A percentile compares a stretch with the other conserved stretches of the same genome.
These are phyloP conservation scores for Limonius californicus DNA, from an alignment of 1,140 invertebrate genomes.

Conservation along the genomic window DNA sequence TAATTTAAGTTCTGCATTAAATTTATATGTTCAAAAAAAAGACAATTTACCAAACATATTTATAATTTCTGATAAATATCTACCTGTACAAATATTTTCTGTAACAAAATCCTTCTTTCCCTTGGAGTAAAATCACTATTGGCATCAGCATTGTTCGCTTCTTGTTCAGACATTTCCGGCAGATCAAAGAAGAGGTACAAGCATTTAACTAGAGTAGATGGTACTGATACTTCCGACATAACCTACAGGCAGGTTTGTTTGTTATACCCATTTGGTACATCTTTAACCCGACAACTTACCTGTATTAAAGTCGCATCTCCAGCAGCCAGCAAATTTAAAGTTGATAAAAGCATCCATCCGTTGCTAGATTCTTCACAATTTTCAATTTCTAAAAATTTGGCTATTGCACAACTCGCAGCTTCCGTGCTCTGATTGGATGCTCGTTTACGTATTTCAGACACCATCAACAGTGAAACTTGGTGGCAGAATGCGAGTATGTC, in stretches of 20 bases:
- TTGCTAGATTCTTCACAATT: slow-evolving; percentile 89
- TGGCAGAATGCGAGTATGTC: slow-evolving; percentile 90
- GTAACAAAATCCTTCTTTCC: slow-evolving; percentile 86
- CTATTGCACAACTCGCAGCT: slow-evolving; percentile 91
- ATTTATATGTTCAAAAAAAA: too few species aligned
- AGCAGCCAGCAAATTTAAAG: slow-evolving; percentile 85
- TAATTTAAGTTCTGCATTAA: slow-evolving; percentile 20
- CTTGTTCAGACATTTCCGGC: slow-evolving; percentile 81
- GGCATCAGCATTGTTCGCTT: slow-evolving; percentile 66
- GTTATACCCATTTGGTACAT: not conserved
- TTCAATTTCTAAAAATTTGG: slow-evolving; percentile 92
- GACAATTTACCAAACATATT: too few species aligned
- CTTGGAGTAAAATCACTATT: slow-evolving; percentile 85
- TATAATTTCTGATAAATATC: too few species aligned
- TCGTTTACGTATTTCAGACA: slow-evolving; percentile 86
- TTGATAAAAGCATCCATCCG: slow-evolving; percentile 93
- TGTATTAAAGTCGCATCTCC: slow-evolving; percentile 75
- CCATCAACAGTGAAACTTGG: slow-evolving; percentile 92
- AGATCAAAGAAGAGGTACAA: slow-evolving; percentile 98
- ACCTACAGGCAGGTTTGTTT: slow-evolving; percentile 67
- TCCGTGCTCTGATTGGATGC: slow-evolving; percentile 95
- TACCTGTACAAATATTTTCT: slow-evolving; percentile 97
- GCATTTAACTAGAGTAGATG: slow-evolving; percentile 97
- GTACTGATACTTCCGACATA: slow-evolving; percentile 92
- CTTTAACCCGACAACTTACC: too few species aligned